Base-by-base conservation (phyloP, 1,140 invertebrate species). In the Calycopis cecrops region DNA sequence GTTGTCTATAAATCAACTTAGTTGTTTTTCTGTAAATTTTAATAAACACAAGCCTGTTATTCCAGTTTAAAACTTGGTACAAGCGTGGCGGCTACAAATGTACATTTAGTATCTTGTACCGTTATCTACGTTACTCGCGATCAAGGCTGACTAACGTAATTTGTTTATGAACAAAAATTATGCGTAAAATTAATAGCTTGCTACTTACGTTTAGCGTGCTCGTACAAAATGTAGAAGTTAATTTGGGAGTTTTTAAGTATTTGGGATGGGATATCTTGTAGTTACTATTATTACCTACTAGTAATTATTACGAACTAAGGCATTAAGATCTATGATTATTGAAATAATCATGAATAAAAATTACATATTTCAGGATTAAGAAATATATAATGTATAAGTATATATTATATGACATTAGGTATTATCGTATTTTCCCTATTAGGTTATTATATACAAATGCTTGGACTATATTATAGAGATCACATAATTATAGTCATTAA, bases 111-210 rank as follows among this genome's bases (percentile, higher is more conserved):
- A 16, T 16, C 16, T 12, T 44, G 14, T 17, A 44, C 14, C 14
- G 40, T 44, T 44, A 44, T 44, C 40, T 44, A 16, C 8, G 21
- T 28, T 28, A 6, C 21, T 28, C 21, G 14, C 40, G 40, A 44
- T 14, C 40, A 16, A 44, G 40, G 40, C 17, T 44, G 17, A 44
- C 6, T 28, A 16, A 44, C 40, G 40, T 44, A 16, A 44, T 44
- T 17, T 44, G 40, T 44, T 44, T 40, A 40, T 16, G 40, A 44
- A 7, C 40, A 16, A 16, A 44, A 14, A 44, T 8, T 44, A 16
- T 14, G 9, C 14, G 40, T 7, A 17, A 9, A 28, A 28, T n/a
- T n/a, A n/a, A n/a, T n/a, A n/a, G n/a, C n/a, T n/a, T 28, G 21
- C 21, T 28, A 3, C 21, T 28, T 28, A 28, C 21, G 21, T 28